These are phyloP conservation scores for Laticauda laticaudata DNA, from an alignment of 2,113 vertebrate species.

Conservation along the genomic window DNA sequence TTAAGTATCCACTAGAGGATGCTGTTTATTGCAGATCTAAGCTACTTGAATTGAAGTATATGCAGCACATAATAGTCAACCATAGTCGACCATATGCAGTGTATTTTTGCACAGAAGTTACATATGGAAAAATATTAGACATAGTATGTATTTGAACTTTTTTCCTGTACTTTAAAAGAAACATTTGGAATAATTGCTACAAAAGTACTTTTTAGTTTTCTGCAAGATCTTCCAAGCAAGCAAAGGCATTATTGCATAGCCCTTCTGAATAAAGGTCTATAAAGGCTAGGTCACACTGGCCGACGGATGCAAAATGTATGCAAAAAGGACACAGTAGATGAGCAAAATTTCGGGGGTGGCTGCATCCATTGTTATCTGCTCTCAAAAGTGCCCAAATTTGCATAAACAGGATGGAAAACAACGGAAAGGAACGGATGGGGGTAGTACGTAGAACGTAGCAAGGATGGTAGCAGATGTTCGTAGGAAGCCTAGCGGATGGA, in stretches of 20 bases:
- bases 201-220: not conserved
- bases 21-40: constrained; percentile 25
- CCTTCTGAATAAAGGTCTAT: not conserved
- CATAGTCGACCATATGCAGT: not conserved
- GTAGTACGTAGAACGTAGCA: no score
- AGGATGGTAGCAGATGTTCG: no score
- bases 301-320: no score
- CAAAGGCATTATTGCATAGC: not conserved
- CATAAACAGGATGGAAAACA: no score
- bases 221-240: not conserved
- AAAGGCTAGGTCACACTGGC: no score
- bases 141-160: not conserved
- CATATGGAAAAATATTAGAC: not conserved
- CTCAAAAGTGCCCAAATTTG: no score
- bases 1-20: constrained; percentile 28
- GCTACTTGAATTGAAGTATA: rapidly evolving
- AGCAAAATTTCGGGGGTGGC: no score
- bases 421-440: no score
- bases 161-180: not conserved
- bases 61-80: no score
- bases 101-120: not conserved
- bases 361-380: no score
- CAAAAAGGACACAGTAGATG: no score
- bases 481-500: no score
- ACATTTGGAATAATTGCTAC: not conserved